Percentiles rank a stretch among this genome's conserved stretches.
phyloP scores from a whole-genome alignment of 2,113 vertebrate species.

The Dromaius novaehollandiae region DNA sequence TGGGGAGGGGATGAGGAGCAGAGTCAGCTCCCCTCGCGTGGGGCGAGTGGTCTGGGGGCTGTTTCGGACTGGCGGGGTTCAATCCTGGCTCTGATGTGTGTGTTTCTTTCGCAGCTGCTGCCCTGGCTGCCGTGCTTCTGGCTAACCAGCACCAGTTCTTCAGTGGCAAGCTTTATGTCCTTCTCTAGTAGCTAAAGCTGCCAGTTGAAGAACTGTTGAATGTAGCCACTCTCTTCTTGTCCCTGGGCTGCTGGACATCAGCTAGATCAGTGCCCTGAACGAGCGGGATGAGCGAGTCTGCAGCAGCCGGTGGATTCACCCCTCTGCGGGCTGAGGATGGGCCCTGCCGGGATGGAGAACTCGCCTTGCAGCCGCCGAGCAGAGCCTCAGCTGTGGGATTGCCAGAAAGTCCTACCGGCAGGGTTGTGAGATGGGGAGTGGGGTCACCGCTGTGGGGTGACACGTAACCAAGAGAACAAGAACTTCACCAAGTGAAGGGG shows the following conservation, averaged over 20 bases:
- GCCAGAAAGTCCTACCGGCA: neutral
- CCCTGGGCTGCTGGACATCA: neutral
- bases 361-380: neutral
- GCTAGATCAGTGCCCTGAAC: neutral
- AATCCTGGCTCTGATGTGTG: neutral
- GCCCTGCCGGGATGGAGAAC: fast-evolving
- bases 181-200: conserved; percentile 97
- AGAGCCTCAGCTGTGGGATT: neutral
- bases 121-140: conserved; percentile 69
- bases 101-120: conserved; percentile 34
- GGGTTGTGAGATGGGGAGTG: neutral
- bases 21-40: neutral
- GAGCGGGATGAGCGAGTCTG: neutral
- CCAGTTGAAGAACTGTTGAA: conserved; percentile 99
- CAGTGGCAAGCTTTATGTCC: conserved; percentile 99
- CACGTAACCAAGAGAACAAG: neutral
- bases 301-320: neutral
- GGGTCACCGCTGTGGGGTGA: neutral
- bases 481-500: neutral
- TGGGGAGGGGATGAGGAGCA: neutral
- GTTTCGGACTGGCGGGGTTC: fast-evolving
- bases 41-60: neutral
- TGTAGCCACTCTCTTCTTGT: conserved; percentile 86
- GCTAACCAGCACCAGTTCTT: conserved; percentile 99
- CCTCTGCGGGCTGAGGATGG: conserved; percentile 2